Evolutionary conservation across 2,888 invertebrate genomes (phyloP), one percentile per base, ranked within the genome.

Genomic region (Selenia dentaria): DNA sequence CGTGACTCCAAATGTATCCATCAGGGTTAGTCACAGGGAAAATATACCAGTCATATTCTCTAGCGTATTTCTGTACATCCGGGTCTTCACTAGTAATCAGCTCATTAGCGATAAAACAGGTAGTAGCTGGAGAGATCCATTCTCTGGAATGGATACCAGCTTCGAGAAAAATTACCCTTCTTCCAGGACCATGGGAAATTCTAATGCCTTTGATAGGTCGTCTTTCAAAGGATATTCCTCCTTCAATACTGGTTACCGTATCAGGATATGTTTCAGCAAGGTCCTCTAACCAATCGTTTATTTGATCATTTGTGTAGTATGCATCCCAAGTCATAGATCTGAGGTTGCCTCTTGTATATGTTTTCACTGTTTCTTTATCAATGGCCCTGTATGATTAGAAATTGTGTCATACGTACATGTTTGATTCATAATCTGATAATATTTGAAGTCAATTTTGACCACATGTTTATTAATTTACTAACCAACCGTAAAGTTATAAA

Each of bases 21-120:
- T 96, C 95, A 3, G 95, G 95, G 73, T 96, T 96, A 1, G 92
- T 86, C 0, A 94, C 93, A 0, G 96, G 95, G 53, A 96, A 92
- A 28, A 96, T 91, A 62, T 95, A 94, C 95, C 95, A 96, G 65
- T 96, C 95, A 53, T 93, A 92, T 49, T 90, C 92, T 41, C 93
- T 92, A 0, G 94, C 93, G 38, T 95, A 75, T 2, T 84, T 74
- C 9, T 91, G 82, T 0, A 93, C 82, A 22, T 79, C 78, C 0
- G 83, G 57, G 56, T 94, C 88, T 0, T 72, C 64, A 34, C 93
- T 94, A 0, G 92, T 93, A 5, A 95, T 70, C 11, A 96, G 71
- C 70, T 94, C 91, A 63, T 95, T 93, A 10, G 95, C 91, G 14
- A 95, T 91, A 79, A 92, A 94, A 0, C 94, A 92, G 0, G 93